phyloP scores from a whole-genome alignment of 1,140 invertebrate genomes.

The Pemphigus obesinymphae region DNA sequence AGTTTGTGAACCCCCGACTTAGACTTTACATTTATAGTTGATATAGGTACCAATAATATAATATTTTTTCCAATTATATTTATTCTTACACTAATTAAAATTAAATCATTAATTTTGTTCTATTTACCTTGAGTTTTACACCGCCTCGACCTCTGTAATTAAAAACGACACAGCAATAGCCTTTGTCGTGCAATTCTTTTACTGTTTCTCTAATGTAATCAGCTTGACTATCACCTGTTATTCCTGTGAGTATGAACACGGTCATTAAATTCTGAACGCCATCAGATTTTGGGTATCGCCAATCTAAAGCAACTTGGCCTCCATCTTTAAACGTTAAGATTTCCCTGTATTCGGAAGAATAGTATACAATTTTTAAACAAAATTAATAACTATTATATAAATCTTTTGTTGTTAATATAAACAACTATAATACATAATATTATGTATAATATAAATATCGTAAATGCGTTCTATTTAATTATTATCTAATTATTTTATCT shows the following conservation, averaged over 20 bases:
- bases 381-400: too few species aligned
- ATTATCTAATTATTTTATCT: too few species aligned
- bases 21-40: too few species aligned
- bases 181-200: constrained; percentile 60
- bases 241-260: constrained; percentile 71
- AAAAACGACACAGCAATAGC: constrained; percentile 70
- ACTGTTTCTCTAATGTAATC: constrained; percentile 79
- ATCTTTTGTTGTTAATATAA: too few species aligned
- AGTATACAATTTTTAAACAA: too few species aligned
- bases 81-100: not conserved
- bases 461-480: too few species aligned
- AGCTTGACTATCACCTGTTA: constrained; percentile 65
- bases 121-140: constrained; percentile 62
- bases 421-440: too few species aligned
- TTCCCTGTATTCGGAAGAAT: too few species aligned
- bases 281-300: constrained; percentile 56
- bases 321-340: constrained; percentile 71
- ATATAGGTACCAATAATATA: too few species aligned
- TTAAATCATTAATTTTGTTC: not conserved
- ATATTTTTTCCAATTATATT: too few species aligned
- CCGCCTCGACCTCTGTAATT: constrained; percentile 77
- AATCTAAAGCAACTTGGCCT: constrained; percentile 78
- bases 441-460: too few species aligned
- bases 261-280: constrained; percentile 60
- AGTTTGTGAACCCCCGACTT: too few species aligned